Percentiles rank a stretch among this genome's conserved stretches.
Conservation (phyloP, 64 coral and sea anemone species). For the Stylophora pistillata region DNA sequence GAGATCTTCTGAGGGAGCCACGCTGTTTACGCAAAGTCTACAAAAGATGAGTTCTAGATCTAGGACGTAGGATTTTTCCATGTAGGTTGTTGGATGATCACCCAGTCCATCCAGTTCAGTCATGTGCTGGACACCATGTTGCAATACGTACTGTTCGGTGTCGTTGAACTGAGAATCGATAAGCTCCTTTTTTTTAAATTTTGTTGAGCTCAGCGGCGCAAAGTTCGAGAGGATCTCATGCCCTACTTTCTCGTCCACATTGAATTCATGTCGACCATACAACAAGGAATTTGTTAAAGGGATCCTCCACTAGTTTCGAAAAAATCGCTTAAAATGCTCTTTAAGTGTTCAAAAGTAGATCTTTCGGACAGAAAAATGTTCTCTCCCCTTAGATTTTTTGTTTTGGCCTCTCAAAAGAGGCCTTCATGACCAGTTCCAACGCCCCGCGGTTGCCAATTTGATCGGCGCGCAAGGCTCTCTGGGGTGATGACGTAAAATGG, state of each 20-base stretch:
- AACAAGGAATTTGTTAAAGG: neutral
- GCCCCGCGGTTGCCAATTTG: too few species aligned
- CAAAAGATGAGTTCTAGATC: neutral
- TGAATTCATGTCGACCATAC: constrained; percentile 35
- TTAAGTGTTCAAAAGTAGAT: too few species aligned
- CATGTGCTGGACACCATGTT: constrained; percentile 1
- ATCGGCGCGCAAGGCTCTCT: too few species aligned
- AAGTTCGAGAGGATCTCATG: constrained; percentile 17
- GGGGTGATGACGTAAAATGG: too few species aligned
- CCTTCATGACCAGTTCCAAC: too few species aligned
- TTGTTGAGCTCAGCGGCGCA: neutral
- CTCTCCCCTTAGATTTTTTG: too few species aligned
- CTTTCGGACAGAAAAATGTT: too few species aligned
- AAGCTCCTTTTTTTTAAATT: neutral
- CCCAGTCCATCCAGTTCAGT: neutral
- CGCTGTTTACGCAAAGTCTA: neutral
- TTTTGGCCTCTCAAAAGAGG: too few species aligned
- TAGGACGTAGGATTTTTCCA: neutral
- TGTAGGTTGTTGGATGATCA: too few species aligned
- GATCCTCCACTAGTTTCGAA: too few species aligned
- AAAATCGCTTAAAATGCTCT: too few species aligned
- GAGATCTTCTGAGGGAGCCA: neutral
- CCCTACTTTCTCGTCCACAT: constrained; percentile 24
- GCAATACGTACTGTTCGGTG: constrained; percentile 19
- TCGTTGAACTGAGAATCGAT: neutral